Evolutionary conservation across 1,140 invertebrate species (phyloP), one percentile per base, ranked within the genome.

Genomic region (Wiebesia pumilae): DNA sequence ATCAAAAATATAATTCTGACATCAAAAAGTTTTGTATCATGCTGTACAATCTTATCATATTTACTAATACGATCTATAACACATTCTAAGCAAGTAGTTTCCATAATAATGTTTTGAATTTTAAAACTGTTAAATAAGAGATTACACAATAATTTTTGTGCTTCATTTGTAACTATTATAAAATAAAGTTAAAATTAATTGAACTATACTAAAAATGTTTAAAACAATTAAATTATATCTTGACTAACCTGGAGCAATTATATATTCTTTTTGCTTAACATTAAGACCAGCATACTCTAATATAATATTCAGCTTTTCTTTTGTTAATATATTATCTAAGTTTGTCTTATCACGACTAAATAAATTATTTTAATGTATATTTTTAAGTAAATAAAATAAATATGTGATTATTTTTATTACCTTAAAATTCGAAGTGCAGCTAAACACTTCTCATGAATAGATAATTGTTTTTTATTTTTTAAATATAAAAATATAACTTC

Each of bases 111-210:
- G 84, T 94, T 94, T 87, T 97, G 96, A 0, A 96, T 96, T 73
- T 95, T 95, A 77, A 92, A 90, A 93, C 97, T 97, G 91, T 98
- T 98, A 91, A 96, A 98, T 75, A 98, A 94, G 71, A 99, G 93
- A 93, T 99, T 99, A 90, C 97, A 98, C 4, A 99, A 92, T 91
- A 97, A 96, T 94, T 99, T 99, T 75, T 97, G 92, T 0, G 97
- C 96, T 93, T 98, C 98, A 14, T 97, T 90, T 21, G 95, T 95
- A 88, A 96, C 96, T 95, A 91, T 58, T 94, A 95, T 88, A 88
- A 93, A 87, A 93, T 21, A 94, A 58, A 75, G 1, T 84, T 14
- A 93, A 91, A 87, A 35, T 80, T 54, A 79, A 75, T 83, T 43
- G 21, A 83, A 67, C 35, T 75, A 27, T 84, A 80, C 40, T 47